These are phyloP conservation scores for Acrocera orbiculus DNA, from an alignment of 2,888 invertebrate species.

Conservation along the genomic window DNA sequence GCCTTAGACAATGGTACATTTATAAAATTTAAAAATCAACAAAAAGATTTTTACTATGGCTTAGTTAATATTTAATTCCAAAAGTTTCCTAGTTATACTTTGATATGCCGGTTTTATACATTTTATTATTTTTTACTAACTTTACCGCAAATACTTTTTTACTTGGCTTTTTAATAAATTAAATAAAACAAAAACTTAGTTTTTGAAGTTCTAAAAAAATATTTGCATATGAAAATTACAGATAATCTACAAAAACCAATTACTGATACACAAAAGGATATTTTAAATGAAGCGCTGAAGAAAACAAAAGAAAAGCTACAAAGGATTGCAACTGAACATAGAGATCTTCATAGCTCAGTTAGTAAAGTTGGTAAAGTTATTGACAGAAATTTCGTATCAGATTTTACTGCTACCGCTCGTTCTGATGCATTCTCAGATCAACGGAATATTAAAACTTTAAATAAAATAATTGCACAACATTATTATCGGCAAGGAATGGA, in stretches of 20 bases:
- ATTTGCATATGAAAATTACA: no score
- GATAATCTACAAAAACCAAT: constrained; percentile 33
- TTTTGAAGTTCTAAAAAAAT: no score
- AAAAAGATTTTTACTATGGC: no score
- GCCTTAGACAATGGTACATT: constrained; percentile 21
- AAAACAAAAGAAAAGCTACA: constrained; percentile 69
- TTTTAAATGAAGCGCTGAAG: constrained; percentile 54
- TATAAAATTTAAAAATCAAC: no score
- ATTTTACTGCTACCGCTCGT: constrained; percentile 75
- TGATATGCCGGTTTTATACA: not conserved
- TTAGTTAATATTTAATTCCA: no score
- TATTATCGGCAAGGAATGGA: constrained; percentile 87
- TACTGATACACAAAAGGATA: constrained; percentile 49
- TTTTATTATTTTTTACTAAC: no score
- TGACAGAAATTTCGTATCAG: constrained; percentile 84
- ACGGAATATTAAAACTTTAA: constrained; percentile 46
- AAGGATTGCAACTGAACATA: constrained; percentile 69
- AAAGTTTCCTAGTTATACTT: no score
- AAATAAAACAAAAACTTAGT: no score
- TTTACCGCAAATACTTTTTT: no score
- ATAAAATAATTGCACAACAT: constrained; percentile 86
- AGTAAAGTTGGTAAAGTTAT: constrained; percentile 95
- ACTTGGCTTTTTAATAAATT: no score
- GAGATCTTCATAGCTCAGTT: constrained; percentile 52
- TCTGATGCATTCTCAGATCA: constrained; percentile 54